Base-by-base conservation (phyloP, 1,140 invertebrate genomes). In the Lepidurus packardi region DNA sequence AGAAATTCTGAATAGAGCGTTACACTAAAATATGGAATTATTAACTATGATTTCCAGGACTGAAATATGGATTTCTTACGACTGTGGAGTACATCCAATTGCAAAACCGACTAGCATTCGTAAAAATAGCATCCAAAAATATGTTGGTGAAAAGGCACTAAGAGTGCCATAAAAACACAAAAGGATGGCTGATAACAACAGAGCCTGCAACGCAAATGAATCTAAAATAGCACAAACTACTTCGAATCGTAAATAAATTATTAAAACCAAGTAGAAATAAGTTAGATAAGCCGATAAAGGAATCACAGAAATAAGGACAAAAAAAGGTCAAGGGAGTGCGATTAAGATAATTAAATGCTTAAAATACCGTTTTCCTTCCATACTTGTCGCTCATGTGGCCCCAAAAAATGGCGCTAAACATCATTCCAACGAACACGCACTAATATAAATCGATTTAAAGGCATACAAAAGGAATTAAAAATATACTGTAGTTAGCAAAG, bases 1-100 rank as follows among this genome's bases (percentile, higher is more conserved):
- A 98, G 87, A 89, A 97, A 98, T 86, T 98, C 96, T 21, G 96
- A 93, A 88, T 97, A 98, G 78, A 98, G 85, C n/a, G 95, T 98
- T 1, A 98, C 94, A 77, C 95, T 97, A 87, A 80, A 88, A 84
- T 82, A 82, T 83, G 77, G 74, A 74, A 79, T 81, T 74, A 74
- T n/a, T 5, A 77, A 44, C 10, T 44, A 76, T 16, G 13, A 79
- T 43, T 74, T 43, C 11, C 21, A 73, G 44, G 0, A n/a, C 10
- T 74, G 16, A 16, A 42, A 65, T 21, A 80, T 1, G 79, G 73
- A 45, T 77, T 82, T 91, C 93, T 92, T 90, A 98, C 95, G 95
- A 96, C 87, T 98, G 96, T 79, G 96, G 95, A 43, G 96, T 94
- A 85, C 96, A 97, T 80, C 96, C 96, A 84, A 98, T 96, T 34